Evolutionary conservation across 2,888 invertebrate species (phyloP).

Genomic region (Oxycera nigricornis): DNA sequence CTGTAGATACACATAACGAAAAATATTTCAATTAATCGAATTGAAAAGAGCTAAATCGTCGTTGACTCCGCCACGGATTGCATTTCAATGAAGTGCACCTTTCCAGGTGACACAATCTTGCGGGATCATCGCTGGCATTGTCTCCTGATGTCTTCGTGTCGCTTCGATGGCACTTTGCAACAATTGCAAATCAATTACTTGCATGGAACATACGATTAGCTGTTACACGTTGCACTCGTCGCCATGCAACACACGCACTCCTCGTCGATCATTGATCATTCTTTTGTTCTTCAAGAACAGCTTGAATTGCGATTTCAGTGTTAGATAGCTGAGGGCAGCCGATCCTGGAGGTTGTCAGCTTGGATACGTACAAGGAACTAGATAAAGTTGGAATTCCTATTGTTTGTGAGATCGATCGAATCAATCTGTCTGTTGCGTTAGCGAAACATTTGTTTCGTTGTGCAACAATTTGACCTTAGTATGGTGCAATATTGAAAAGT

Average conservation of each 20-base stretch:
- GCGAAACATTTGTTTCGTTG: no score
- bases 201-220: slow-evolving; percentile 1
- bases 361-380: not conserved
- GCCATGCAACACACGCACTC: slow-evolving; percentile 13
- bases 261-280: slow-evolving; percentile 10
- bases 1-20: slow-evolving; percentile 25
- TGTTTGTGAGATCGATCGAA: no score
- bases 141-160: not conserved
- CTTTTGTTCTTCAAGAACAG: slow-evolving; percentile 11
- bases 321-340: not conserved
- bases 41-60: not conserved
- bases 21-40: slow-evolving; percentile 22
- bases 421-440: no score
- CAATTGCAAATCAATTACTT: slow-evolving; percentile 35
- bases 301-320: slow-evolving; percentile 17
- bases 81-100: slow-evolving; percentile 34
- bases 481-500: no score
- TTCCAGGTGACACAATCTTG: slow-evolving; percentile 31
- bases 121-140: slow-evolving; percentile 12
- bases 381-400: not conserved
- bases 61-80: not conserved
- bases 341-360: no score
- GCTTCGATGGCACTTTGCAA: not conserved
- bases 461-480: no score
- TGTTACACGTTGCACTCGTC: slow-evolving; percentile 6